These are phyloP conservation scores for Colletes latitarsis DNA, from an alignment of 1,140 invertebrate genomes.

Conservation along the genomic window DNA sequence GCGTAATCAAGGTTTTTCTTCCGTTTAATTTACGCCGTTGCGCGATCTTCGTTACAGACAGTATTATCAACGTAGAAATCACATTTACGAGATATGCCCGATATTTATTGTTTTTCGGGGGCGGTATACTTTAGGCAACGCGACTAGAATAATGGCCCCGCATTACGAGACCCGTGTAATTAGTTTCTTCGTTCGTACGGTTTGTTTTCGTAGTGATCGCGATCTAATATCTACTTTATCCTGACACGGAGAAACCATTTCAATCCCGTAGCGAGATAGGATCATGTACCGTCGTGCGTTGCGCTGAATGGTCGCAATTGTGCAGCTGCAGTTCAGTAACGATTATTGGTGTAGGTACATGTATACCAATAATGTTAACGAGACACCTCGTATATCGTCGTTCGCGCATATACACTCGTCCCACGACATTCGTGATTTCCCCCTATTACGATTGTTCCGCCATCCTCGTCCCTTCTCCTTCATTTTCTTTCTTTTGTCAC, in stretches of 20 bases:
- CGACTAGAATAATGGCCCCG: background rate
- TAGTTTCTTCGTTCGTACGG: conserved; percentile 4
- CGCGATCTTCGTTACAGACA: background rate
- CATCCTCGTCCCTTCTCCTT: too few species aligned
- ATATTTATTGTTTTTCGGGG: background rate
- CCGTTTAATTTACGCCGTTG: background rate
- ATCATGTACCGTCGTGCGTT: conserved; percentile 29
- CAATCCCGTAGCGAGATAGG: conserved; percentile 39
- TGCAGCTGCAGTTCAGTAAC: conserved; percentile 52
- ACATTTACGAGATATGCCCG: background rate
- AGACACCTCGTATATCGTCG: conserved; percentile 47
- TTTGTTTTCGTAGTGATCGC: background rate
- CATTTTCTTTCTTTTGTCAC: background rate
- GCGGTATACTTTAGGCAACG: background rate
- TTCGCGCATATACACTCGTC: conserved; percentile 16
- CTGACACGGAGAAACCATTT: conserved; percentile 21
- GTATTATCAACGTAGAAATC: background rate
- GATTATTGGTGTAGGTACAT: conserved; percentile 55
- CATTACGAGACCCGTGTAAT: background rate
- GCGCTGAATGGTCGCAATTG: conserved; percentile 43
- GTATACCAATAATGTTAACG: conserved; percentile 58
- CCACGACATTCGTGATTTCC: conserved; percentile 34
- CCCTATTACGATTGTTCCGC: conserved; percentile 12
- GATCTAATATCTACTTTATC: conserved; percentile 37
- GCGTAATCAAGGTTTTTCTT: conserved; percentile 1